These are phyloP conservation scores for Discoglossus pictus DNA, from an alignment of 2,797 vertebrate species.

Conservation along the genomic window DNA sequence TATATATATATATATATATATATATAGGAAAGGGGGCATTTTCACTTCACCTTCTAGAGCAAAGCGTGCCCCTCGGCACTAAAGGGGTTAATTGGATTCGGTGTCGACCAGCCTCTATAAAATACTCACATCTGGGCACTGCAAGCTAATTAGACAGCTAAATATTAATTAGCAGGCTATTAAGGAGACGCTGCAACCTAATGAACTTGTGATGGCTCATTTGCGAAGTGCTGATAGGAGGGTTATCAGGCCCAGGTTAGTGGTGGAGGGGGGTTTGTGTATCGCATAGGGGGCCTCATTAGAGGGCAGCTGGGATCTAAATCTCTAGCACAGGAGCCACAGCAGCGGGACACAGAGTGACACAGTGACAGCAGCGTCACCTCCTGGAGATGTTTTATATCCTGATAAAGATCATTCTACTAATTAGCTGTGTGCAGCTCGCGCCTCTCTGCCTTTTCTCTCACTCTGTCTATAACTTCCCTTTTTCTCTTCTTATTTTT, in stretches of 20 bases:
- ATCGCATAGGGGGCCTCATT: constrained; percentile 27
- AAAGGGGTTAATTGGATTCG: constrained; percentile 12
- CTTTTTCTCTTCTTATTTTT: too few species aligned
- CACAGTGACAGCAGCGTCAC: constrained; percentile 1
- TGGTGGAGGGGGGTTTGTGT: constrained; percentile 9
- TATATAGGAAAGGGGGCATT: background rate
- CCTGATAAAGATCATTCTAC: background rate
- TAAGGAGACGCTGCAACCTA: constrained; percentile 48
- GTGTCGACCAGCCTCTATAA: constrained; percentile 21
- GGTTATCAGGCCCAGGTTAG: constrained; percentile 17
- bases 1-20: constrained; percentile 12
- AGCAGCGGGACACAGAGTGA: constrained; percentile 15
- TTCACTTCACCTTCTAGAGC: too few species aligned
- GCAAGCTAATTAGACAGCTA: constrained; percentile 51
- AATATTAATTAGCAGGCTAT: constrained; percentile 52
- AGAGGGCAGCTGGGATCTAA: constrained; percentile 16
- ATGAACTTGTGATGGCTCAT: constrained; percentile 49
- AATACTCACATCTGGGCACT: constrained; percentile 43
- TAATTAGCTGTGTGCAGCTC: background rate
- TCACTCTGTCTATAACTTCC: too few species aligned
- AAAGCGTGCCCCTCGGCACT: too few species aligned
- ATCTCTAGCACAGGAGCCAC: constrained; percentile 28
- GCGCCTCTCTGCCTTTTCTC: background rate
- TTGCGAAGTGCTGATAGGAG: constrained; percentile 39
- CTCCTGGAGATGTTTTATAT: constrained; percentile 4